Evolutionary conservation across 2,113 vertebrate species (phyloP).

Genomic region (Sceloporus tristichus): DNA sequence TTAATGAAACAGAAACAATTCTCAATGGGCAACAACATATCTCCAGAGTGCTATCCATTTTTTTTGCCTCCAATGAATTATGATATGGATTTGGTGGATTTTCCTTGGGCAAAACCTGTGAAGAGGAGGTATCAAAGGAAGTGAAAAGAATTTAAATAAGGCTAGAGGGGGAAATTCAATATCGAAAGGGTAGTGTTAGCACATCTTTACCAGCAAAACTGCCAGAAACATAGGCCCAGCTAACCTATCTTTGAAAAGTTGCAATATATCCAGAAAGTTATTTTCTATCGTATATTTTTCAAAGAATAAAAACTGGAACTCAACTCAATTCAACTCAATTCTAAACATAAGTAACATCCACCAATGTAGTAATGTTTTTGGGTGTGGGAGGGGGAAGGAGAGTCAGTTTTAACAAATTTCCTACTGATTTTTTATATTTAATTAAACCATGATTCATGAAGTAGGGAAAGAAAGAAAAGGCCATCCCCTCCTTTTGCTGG

Average conservation of each 20-base stretch:
- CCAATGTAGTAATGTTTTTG: background rate
- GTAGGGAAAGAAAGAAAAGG: background rate
- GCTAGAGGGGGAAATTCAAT: background rate
- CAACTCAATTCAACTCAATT: too few relatives aligned
- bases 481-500: constrained; percentile 28
- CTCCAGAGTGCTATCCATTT: background rate
- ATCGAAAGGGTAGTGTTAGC: background rate
- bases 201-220: background rate
- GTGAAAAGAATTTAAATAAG: background rate
- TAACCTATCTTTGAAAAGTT: background rate
- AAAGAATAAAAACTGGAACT: background rate
- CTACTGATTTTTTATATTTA: constrained; percentile 12
- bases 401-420: background rate
- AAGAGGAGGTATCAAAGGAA: background rate
- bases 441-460: constrained; percentile 9
- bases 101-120: background rate
- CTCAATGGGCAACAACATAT: background rate
- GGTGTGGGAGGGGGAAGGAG: too few relatives aligned
- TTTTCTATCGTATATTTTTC: background rate
- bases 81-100: background rate
- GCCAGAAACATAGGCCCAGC: background rate
- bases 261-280: background rate
- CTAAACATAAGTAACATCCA: background rate
- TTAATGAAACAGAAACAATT: background rate
- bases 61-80: background rate